Conservation (phyloP, 2,113 vertebrate species). For the Vireo altiloquus region DNA sequence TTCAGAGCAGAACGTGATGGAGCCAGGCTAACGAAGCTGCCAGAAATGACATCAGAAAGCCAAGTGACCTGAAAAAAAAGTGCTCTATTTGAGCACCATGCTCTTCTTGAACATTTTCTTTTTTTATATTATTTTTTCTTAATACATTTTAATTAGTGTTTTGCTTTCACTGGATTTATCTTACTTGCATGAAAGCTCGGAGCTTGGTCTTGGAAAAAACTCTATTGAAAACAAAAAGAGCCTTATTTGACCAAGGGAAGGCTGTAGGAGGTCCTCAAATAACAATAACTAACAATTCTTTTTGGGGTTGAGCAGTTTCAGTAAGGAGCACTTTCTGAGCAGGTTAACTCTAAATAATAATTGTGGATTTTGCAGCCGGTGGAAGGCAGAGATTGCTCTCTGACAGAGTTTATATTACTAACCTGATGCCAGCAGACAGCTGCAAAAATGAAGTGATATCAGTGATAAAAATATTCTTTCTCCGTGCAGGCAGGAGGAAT, state of each 20-base stretch:
- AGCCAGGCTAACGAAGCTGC: constrained; percentile 53
- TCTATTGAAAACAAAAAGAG: constrained; percentile 17
- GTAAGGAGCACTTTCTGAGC: neutral
- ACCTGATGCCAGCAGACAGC: constrained; percentile 21
- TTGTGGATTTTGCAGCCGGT: neutral
- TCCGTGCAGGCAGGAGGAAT: neutral
- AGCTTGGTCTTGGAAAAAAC: neutral
- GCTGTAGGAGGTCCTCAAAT: neutral
- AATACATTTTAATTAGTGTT: constrained; percentile 14
- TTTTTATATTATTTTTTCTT: neutral
- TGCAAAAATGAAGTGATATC: constrained; percentile 39
- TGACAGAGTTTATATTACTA: constrained; percentile 33
- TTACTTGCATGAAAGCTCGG: neutral
- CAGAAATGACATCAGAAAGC: constrained; percentile 60
- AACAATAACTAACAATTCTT: constrained; percentile 10
- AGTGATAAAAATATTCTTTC: constrained; percentile 42
- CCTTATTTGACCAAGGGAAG: neutral
- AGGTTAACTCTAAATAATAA: constrained; percentile 17
- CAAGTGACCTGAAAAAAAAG: constrained; percentile 35
- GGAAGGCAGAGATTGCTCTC: neutral
- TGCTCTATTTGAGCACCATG: neutral
- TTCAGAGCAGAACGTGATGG: constrained; percentile 51
- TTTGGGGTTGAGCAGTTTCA: neutral
- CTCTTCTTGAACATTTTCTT: neutral
- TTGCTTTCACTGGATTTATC: neutral